phyloP scores from a whole-genome alignment of 2,797 vertebrate species.

The Takifugu ocellatus region DNA sequence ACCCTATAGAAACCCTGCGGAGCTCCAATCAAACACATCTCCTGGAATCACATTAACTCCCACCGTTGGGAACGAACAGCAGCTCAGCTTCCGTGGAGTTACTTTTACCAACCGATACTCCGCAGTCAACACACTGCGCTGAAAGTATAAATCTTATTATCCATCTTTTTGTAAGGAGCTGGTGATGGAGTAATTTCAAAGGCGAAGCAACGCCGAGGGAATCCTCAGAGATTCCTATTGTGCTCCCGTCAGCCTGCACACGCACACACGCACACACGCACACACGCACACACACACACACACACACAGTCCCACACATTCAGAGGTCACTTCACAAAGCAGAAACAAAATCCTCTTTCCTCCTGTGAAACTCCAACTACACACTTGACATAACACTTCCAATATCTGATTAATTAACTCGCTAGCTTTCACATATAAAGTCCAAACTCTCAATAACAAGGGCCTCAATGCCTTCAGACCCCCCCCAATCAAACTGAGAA shows the following conservation, averaged over 20 bases:
- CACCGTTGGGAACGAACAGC: slow-evolving; percentile 60
- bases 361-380: slow-evolving; percentile 15
- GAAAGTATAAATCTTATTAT: slow-evolving; percentile 67
- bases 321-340: slow-evolving; percentile 20
- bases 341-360: slow-evolving; percentile 15
- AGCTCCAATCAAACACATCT: slow-evolving; percentile 69
- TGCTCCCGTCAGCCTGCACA: slow-evolving; percentile 64
- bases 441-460: too few species aligned
- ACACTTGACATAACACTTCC: slow-evolving; percentile 2
- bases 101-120: slow-evolving; percentile 63
- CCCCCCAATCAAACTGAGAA: too few species aligned
- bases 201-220: slow-evolving; percentile 58
- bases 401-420: not conserved
- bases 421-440: too few species aligned
- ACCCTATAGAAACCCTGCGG: slow-evolving; percentile 72
- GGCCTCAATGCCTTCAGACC: too few species aligned
- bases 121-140: slow-evolving; percentile 60
- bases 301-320: slow-evolving; percentile 15
- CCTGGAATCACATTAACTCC: slow-evolving; percentile 75
- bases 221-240: slow-evolving; percentile 66
- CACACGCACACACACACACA: too few species aligned
- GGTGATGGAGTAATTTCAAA: slow-evolving; percentile 74
- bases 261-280: too few species aligned
- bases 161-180: slow-evolving; percentile 58
- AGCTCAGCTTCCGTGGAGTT: slow-evolving; percentile 64